Conservation (phyloP, 2,888 invertebrate species). For the Clistopyga incitator region DNA sequence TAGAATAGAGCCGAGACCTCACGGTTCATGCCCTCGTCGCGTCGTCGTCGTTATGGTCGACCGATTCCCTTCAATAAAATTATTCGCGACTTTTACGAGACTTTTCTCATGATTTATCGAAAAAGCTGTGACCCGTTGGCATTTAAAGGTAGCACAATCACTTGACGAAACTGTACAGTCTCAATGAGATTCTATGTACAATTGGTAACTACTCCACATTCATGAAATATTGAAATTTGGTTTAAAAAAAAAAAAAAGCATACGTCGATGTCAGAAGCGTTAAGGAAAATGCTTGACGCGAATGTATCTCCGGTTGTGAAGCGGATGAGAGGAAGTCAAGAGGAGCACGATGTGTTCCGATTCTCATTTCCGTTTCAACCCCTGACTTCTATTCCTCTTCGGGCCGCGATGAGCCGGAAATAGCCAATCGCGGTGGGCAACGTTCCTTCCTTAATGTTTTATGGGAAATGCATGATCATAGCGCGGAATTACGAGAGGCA, state of each 20-base stretch:
- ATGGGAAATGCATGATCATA: slow-evolving; percentile 60
- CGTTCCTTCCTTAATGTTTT: slow-evolving; percentile 49
- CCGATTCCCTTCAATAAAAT: slow-evolving; percentile 37
- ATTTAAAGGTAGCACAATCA: not conserved
- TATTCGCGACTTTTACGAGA: slow-evolving; percentile 50
- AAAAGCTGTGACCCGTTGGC: slow-evolving; percentile 12
- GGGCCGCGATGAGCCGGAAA: slow-evolving; percentile 62
- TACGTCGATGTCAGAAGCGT: slow-evolving; percentile 14
- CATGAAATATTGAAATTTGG: not conserved
- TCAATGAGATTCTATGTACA: not conserved
- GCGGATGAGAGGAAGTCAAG: slow-evolving; percentile 22
- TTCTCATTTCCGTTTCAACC: slow-evolving; percentile 58
- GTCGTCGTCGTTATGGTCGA: slow-evolving; percentile 38
- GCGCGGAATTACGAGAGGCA: slow-evolving; percentile 53
- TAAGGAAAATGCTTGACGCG: not conserved
- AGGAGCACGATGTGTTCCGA: slow-evolving; percentile 52
- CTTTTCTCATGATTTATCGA: slow-evolving; percentile 39
- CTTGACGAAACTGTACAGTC: not conserved
- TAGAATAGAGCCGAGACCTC: slow-evolving; percentile 23
- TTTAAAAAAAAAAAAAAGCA: not conserved
- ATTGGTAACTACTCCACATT: too few species aligned
- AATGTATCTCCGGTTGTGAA: slow-evolving; percentile 28
- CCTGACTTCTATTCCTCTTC: slow-evolving; percentile 30
- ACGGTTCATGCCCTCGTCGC: slow-evolving; percentile 8
- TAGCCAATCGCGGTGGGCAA: slow-evolving; percentile 61